Evolutionary conservation across 1,140 invertebrate genomes (phyloP).

Genomic region (Scaptodrosophila lebanonensis): DNA sequence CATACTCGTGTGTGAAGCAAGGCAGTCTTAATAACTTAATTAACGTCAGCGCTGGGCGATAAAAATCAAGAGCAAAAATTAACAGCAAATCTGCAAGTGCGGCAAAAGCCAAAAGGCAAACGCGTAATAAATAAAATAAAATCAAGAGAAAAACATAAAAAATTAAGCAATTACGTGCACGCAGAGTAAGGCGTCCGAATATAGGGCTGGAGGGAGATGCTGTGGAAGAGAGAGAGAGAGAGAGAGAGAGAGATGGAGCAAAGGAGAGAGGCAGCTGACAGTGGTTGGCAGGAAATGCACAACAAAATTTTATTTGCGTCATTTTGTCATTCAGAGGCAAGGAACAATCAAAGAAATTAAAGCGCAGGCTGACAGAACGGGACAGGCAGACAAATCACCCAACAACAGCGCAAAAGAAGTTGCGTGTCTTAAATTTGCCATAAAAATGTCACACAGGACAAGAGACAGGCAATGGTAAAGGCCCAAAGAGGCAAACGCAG

Average conservation of each 20-base stretch:
- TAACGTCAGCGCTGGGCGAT: constrained; percentile 50
- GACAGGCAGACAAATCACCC: constrained; percentile 43
- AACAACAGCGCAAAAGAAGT: constrained; percentile 35
- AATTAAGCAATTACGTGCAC: constrained; percentile 70
- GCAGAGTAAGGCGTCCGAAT: too few relatives aligned
- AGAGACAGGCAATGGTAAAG: constrained; percentile 23
- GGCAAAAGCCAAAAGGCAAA: constrained; percentile 9
- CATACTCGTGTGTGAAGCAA: constrained; percentile 30
- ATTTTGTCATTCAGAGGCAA: constrained; percentile 54
- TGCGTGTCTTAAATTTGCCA: constrained; percentile 73
- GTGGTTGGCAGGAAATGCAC: constrained; percentile 54
- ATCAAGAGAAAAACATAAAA: constrained; percentile 44
- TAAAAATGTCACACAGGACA: constrained; percentile 64
- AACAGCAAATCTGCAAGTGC: not conserved
- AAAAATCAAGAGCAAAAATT: constrained; percentile 60
- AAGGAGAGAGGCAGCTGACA: constrained; percentile 4
- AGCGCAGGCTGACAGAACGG: constrained; percentile 42
- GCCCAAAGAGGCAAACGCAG: constrained; percentile 26
- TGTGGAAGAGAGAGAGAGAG: too few relatives aligned
- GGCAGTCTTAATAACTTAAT: constrained; percentile 67
- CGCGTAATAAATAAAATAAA: constrained; percentile 28
- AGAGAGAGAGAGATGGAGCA: too few relatives aligned
- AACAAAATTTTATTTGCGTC: constrained; percentile 60
- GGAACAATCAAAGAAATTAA: constrained; percentile 41
- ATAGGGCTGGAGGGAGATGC: too few relatives aligned